Evolutionary conservation across 2,797 vertebrate genomes (phyloP).

Genomic region (Heliangelus exortis): DNA sequence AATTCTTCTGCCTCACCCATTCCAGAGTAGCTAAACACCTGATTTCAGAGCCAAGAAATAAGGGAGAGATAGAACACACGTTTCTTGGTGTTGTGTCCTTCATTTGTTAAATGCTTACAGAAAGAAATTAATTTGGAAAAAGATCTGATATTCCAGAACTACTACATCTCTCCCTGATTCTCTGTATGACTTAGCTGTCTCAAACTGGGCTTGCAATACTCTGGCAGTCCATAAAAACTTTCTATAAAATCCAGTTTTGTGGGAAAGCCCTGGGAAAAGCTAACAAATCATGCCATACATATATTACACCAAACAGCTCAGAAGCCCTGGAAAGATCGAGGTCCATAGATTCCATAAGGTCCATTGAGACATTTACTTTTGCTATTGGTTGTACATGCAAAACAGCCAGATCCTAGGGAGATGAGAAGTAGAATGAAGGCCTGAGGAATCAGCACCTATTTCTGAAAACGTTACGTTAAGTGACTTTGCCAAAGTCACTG

Average conservation of each 20-base stretch:
- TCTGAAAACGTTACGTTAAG: constrained; percentile 44
- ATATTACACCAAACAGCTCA: background rate
- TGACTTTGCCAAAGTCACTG: constrained; percentile 6
- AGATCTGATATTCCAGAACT: background rate
- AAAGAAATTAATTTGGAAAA: background rate
- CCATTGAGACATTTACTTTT: background rate
- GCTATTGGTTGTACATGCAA: constrained; percentile 5
- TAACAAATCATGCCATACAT: background rate
- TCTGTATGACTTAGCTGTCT: background rate
- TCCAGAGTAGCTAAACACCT: rapidly evolving
- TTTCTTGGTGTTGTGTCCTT: background rate
- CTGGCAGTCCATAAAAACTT: background rate
- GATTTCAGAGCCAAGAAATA: background rate
- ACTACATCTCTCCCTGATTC: background rate
- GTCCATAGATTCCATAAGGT: background rate
- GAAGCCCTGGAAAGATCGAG: background rate
- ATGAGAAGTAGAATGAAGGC: constrained; percentile 42
- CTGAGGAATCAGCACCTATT: constrained; percentile 50
- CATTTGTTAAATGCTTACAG: background rate
- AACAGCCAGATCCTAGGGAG: constrained; percentile 15
- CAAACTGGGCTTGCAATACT: background rate
- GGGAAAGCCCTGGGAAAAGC: background rate
- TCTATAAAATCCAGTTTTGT: background rate
- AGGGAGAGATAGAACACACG: background rate
- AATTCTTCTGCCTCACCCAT: background rate